phyloP scores from a whole-genome alignment of 2,888 invertebrate genomes.

The Uloborus plumipes region DNA sequence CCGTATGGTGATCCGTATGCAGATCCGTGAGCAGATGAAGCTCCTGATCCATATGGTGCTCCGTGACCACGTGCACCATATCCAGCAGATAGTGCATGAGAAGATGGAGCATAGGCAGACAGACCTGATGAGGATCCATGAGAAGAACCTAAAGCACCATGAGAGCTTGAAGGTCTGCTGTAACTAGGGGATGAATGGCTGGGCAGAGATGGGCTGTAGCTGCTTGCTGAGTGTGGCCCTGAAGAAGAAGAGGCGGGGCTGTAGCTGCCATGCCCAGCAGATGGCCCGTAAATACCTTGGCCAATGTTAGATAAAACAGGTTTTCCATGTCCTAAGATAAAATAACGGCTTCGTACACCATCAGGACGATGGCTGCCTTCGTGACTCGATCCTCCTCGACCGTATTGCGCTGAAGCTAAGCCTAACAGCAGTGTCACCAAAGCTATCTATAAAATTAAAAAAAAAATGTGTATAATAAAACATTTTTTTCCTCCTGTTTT shows the following conservation, averaged over 20 bases:
- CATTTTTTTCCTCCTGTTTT: too few relatives aligned
- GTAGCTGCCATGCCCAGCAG: conserved; percentile 19
- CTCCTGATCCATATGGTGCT: not conserved
- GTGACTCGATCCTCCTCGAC: conserved; percentile 22
- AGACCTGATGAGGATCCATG: not conserved
- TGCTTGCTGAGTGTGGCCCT: not conserved
- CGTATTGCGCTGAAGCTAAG: conserved; percentile 34
- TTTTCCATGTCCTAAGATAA: conserved; percentile 51
- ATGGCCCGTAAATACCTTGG: conserved; percentile 36
- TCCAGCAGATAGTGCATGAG: not conserved
- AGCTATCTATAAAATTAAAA: not conserved
- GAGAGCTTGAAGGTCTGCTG: not conserved
- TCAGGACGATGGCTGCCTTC: conserved; percentile 30
- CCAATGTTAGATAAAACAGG: conserved; percentile 31
- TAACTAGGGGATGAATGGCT: not conserved
- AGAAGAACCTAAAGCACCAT: not conserved
- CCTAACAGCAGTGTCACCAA: conserved; percentile 29
- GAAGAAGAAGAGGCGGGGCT: not conserved
- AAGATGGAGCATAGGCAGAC: not conserved
- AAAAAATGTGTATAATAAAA: too few relatives aligned
- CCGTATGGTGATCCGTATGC: too few relatives aligned
- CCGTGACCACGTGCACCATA: not conserved
- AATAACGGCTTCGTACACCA: conserved; percentile 50
- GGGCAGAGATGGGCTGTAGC: conserved; percentile 6
- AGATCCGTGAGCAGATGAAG: too few relatives aligned